Percentiles rank a stretch among this genome's conserved stretches.
These are phyloP conservation scores for Zoanthus gigantus DNA, from an alignment of 92 coral and sea anemone genomes.

Conservation along the genomic window DNA sequence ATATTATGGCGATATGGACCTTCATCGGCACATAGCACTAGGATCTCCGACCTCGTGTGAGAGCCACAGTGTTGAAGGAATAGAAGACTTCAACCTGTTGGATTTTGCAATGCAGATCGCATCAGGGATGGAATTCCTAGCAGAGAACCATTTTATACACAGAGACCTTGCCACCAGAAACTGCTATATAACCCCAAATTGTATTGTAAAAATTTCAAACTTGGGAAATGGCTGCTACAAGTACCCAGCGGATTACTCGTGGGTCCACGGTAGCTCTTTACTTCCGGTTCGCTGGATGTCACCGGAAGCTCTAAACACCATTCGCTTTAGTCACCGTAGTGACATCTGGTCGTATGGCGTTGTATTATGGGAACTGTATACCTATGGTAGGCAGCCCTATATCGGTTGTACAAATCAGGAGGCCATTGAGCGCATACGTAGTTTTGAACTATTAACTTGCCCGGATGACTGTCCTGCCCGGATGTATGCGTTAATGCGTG, in stretches of 20 bases:
- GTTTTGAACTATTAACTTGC: conserved; percentile 77
- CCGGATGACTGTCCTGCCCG: conserved; percentile 92
- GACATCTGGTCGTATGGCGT: conserved; percentile 98
- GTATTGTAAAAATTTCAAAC: conserved; percentile 89
- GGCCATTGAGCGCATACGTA: conserved; percentile 86
- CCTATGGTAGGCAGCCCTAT: conserved; percentile 87
- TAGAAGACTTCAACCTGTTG: conserved; percentile 67
- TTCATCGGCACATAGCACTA: conserved; percentile 69
- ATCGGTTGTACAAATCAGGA: conserved; percentile 79
- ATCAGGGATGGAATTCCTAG: conserved; percentile 92
- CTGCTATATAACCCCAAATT: conserved; percentile 82
- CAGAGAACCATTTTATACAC: conserved; percentile 88
- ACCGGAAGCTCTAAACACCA: conserved; percentile 94
- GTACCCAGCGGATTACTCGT: conserved; percentile 91
- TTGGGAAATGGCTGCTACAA: conserved; percentile 91
- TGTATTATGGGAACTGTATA: conserved; percentile 91
- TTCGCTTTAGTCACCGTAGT: conserved; percentile 74
- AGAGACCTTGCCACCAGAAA: conserved; percentile 96
- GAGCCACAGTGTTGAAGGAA: conserved; percentile 46
- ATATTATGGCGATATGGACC: conserved; percentile 84
- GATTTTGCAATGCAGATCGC: conserved; percentile 92
- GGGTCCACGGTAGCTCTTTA: conserved; percentile 89
- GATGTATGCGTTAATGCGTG: conserved; percentile 83
- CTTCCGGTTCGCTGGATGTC: conserved; percentile 99
- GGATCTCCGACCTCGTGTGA: conserved; percentile 68